Conservation (phyloP, 2,888 invertebrate genomes). For the Caenorhabditis sp. region DNA sequence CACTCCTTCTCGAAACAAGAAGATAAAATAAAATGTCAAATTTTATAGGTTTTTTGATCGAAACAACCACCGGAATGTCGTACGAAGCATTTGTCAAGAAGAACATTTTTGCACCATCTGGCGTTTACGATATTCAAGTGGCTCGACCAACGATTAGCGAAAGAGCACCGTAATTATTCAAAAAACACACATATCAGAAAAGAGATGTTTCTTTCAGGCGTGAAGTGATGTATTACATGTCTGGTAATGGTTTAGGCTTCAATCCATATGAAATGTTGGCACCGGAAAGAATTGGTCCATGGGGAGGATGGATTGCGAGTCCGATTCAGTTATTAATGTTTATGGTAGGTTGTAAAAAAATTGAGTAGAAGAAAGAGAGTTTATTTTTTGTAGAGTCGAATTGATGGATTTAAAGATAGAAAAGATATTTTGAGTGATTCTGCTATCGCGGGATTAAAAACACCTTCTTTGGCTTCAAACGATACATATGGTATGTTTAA, state of each 20-base stretch:
- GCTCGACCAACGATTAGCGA: slow-evolving; percentile 65
- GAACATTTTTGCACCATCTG: slow-evolving; percentile 63
- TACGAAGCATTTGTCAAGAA: slow-evolving; percentile 69
- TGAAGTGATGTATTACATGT: slow-evolving; percentile 70
- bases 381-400: slow-evolving; percentile 48
- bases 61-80: slow-evolving; percentile 55
- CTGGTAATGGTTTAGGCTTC: slow-evolving; percentile 65
- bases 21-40: background rate
- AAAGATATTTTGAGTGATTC: slow-evolving; percentile 58
- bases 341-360: slow-evolving; percentile 38
- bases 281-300: slow-evolving; percentile 68
- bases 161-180: slow-evolving; percentile 52
- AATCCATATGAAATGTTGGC: slow-evolving; percentile 69
- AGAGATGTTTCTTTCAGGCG: slow-evolving; percentile 44
- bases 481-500: slow-evolving; percentile 62
- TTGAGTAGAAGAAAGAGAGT: background rate
- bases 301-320: slow-evolving; percentile 71
- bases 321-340: slow-evolving; percentile 67
- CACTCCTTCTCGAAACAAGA: background rate
- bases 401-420: slow-evolving; percentile 60
- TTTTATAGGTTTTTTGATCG: slow-evolving; percentile 61
- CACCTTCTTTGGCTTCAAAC: slow-evolving; percentile 64
- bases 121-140: slow-evolving; percentile 67
- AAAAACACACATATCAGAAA: background rate
- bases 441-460: slow-evolving; percentile 55